Evolutionary conservation across 2,113 vertebrate genomes (phyloP).

Genomic region (Carassius gibelio): DNA sequence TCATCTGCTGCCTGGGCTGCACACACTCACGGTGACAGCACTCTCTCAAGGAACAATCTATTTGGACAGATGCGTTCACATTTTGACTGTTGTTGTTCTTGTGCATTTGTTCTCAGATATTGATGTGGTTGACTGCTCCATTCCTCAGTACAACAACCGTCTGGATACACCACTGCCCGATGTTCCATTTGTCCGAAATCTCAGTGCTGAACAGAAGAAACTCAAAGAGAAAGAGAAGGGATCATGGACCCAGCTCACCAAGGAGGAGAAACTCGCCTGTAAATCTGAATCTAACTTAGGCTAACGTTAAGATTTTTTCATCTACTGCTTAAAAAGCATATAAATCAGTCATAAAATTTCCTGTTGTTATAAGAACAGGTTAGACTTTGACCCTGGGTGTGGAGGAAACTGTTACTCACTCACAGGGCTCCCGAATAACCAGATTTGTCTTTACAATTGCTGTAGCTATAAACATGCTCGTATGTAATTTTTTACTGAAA

Average conservation of each 20-base stretch:
- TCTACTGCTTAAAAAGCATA: neutral
- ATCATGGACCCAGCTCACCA: constrained; percentile 65
- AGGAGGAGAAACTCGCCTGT: constrained; percentile 70
- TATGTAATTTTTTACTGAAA: neutral
- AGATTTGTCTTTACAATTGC: neutral
- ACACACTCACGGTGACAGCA: constrained; percentile 50
- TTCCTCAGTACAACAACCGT: constrained; percentile 65
- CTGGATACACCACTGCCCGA: constrained; percentile 66
- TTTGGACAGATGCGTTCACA: neutral
- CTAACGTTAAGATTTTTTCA: neutral
- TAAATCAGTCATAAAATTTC: neutral
- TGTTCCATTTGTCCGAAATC: constrained; percentile 58
- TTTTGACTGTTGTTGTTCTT: neutral
- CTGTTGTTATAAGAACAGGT: neutral
- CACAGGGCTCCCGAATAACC: neutral
- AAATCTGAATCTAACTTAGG: constrained; percentile 20
- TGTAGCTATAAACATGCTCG: neutral
- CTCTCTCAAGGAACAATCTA: neutral
- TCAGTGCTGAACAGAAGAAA: constrained; percentile 62
- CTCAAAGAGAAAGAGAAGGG: constrained; percentile 71
- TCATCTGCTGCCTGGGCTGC: constrained; percentile 43
- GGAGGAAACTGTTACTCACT: neutral
- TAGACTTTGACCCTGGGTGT: constrained; percentile 26
- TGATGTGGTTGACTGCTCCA: constrained; percentile 58
- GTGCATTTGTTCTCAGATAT: constrained; percentile 34